phyloP scores from a whole-genome alignment of 37 sponge, comb jelly and placozoan species.

The Cliona cf. orientalis region DNA sequence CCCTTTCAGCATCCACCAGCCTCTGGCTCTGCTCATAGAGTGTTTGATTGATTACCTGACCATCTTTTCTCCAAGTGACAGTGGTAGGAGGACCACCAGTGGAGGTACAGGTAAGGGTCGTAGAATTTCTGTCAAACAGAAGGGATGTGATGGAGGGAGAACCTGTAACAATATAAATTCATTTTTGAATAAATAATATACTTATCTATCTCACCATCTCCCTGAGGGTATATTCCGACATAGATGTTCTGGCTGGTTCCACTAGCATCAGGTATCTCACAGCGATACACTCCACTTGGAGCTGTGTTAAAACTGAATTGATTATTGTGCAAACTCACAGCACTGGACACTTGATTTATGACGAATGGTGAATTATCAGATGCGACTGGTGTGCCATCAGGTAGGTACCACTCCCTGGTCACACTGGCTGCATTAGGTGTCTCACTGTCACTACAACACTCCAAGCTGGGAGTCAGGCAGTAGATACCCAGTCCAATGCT shows the following conservation, averaged over 20 bases:
- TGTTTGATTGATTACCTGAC: background rate
- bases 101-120: conserved; percentile 23
- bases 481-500: background rate
- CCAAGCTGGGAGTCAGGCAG: conserved; percentile 3
- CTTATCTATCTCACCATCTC: too few species aligned
- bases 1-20: background rate
- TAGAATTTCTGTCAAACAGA: background rate
- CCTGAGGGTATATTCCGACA: background rate
- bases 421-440: background rate
- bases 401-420: background rate
- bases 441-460: conserved; percentile 1
- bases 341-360: too few species aligned
- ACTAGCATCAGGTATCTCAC: conserved; percentile 12
- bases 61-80: conserved; percentile 30
- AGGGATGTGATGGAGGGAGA: background rate
- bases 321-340: background rate
- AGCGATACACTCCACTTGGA: conserved; percentile 26
- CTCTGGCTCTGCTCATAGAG: background rate
- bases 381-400: background rate
- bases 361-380: background rate
- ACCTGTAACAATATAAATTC: too few species aligned
- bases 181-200: background rate
- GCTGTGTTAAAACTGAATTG: background rate
- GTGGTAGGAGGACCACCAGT: conserved; percentile 29
- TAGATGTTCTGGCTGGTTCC: conserved; percentile 2